phyloP scores from a whole-genome alignment of 2,797 vertebrate species.

The Cheirogaleus major region DNA sequence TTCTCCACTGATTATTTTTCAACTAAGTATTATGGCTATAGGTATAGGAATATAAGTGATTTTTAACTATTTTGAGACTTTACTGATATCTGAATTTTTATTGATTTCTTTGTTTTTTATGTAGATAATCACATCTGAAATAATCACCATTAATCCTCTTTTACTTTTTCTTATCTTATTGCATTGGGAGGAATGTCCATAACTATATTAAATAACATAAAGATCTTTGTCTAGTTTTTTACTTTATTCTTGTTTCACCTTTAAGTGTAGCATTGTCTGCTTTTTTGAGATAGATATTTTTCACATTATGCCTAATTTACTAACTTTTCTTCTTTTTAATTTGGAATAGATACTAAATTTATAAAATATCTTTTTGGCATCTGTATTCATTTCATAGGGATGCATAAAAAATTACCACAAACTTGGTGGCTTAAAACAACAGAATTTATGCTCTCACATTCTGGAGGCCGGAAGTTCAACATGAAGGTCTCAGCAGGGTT shows the following conservation, averaged over 20 bases:
- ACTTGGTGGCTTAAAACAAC: background rate
- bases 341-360: background rate
- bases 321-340: background rate
- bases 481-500: background rate
- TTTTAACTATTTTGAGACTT: conserved; percentile 10
- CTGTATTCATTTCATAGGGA: background rate
- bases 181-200: background rate
- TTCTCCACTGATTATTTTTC: conserved; percentile 14
- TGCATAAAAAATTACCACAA: background rate
- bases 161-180: background rate
- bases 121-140: background rate
- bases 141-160: background rate
- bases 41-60: background rate
- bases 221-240: background rate
- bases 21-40: background rate
- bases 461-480: background rate
- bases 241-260: background rate
- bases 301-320: background rate
- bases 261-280: background rate
- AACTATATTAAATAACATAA: background rate
- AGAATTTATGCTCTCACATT: background rate
- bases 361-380: background rate
- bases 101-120: background rate
- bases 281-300: background rate
- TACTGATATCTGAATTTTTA: background rate